A percentile compares a stretch with the other conserved stretches of the same genome.
These are phyloP conservation scores for Leguminivora glycinivorella DNA, from an alignment of 1,140 invertebrate species.

Conservation along the genomic window DNA sequence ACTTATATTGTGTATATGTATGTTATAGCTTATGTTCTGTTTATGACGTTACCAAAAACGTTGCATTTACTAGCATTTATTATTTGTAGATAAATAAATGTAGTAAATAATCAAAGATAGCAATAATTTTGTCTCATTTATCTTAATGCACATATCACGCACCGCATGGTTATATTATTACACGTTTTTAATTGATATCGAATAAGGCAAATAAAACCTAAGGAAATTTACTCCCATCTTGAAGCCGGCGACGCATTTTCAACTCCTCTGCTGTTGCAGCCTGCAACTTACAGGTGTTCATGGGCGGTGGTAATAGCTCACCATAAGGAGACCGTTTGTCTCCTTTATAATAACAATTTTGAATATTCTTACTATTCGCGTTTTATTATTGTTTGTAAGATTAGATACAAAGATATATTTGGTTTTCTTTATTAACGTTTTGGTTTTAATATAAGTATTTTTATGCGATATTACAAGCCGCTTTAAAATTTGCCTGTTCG, in stretches of 20 bases:
- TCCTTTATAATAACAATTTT: too few species aligned
- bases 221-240: neutral
- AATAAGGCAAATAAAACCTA: slow-evolving; percentile 13
- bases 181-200: slow-evolving; percentile 13
- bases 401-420: too few species aligned
- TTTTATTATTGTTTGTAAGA: neutral
- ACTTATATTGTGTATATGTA: neutral
- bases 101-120: slow-evolving; percentile 1
- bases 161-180: slow-evolving; percentile 12
- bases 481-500: neutral
- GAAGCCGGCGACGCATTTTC: too few species aligned
- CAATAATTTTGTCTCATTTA: slow-evolving; percentile 15
- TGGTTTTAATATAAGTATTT: neutral
- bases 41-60: slow-evolving; percentile 15
- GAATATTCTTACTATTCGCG: neutral
- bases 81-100: slow-evolving; percentile 16
- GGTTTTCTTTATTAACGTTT: too few species aligned
- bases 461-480: neutral
- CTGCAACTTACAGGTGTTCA: too few species aligned
- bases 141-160: slow-evolving; percentile 25
- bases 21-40: neutral
- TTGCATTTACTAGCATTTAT: slow-evolving; percentile 24
- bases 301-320: too few species aligned
- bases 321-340: too few species aligned
- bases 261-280: too few species aligned